phyloP scores from a whole-genome alignment of 2,888 invertebrate genomes.

The Drosophila suboccidentalis region DNA sequence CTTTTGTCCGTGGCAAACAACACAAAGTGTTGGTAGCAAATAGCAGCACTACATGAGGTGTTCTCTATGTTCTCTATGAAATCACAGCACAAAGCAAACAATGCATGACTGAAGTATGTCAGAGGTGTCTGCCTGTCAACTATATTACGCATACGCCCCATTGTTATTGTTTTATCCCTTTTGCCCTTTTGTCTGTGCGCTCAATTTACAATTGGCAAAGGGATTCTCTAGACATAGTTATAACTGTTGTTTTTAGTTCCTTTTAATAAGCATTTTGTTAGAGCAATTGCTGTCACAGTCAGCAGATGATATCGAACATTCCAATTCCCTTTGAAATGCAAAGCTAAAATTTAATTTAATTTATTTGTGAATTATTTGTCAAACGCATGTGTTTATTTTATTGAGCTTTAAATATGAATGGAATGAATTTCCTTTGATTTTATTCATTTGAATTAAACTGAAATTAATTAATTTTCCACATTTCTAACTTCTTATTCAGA shows the following conservation, averaged over 20 bases:
- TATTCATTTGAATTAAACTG: background rate
- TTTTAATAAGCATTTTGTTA: background rate
- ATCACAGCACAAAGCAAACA: slow-evolving; percentile 42
- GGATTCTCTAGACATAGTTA: background rate
- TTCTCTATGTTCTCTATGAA: slow-evolving; percentile 1
- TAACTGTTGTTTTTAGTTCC: background rate
- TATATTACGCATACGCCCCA: slow-evolving; percentile 60
- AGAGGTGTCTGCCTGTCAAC: slow-evolving; percentile 43
- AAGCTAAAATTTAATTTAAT: slow-evolving; percentile 10
- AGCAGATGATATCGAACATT: slow-evolving; percentile 13
- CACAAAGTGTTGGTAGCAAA: background rate
- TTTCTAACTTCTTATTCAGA: background rate
- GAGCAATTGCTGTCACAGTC: slow-evolving; percentile 16
- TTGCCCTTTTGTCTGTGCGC: slow-evolving; percentile 12
- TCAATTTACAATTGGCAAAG: slow-evolving; percentile 57
- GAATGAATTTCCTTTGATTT: background rate
- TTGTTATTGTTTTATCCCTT: slow-evolving; percentile 25
- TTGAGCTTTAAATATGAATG: background rate
- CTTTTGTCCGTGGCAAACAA: slow-evolving; percentile 1
- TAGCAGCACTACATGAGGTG: background rate
- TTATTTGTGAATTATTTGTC: background rate
- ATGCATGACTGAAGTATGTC: slow-evolving; percentile 15
- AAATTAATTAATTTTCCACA: background rate
- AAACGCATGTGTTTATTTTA: background rate
- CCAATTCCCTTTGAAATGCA: background rate